Percentiles rank a stretch among this genome's conserved stretches.
These are phyloP conservation scores for Edolisoma coerulescens DNA, from an alignment of 2,113 vertebrate genomes.

Conservation along the genomic window DNA sequence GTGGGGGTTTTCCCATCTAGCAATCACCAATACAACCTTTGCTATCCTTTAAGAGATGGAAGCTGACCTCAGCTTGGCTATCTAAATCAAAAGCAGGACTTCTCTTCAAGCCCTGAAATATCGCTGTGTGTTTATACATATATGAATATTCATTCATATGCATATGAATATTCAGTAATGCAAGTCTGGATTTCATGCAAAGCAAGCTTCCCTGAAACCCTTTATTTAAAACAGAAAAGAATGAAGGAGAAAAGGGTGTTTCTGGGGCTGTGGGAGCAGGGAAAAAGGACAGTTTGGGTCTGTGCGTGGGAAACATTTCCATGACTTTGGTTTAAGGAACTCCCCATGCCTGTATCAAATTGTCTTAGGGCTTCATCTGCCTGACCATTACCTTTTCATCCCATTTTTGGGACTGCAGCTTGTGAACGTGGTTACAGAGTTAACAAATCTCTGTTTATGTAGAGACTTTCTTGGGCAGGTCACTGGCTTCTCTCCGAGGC, in stretches of 20 bases:
- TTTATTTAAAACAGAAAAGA: background rate
- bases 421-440: background rate
- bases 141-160: background rate
- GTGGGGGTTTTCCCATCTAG: background rate
- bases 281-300: background rate
- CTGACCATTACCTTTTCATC: background rate
- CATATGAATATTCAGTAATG: background rate
- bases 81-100: background rate
- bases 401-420: background rate
- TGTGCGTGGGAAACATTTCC: background rate
- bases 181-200: constrained; percentile 21
- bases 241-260: background rate
- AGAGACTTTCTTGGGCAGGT: background rate
- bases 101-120: background rate
- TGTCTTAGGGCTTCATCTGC: background rate
- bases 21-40: background rate
- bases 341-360: background rate
- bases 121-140: background rate
- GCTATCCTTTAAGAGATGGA: background rate
- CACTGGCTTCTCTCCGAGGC: constrained; percentile 5
- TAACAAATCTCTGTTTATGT: background rate
- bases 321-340: background rate
- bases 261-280: background rate
- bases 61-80: background rate
- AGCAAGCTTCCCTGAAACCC: background rate